Percentiles rank a stretch among this genome's conserved stretches.
These are phyloP conservation scores for Lamproptera curius DNA, from an alignment of 2,888 invertebrate genomes.

Conservation along the genomic window DNA sequence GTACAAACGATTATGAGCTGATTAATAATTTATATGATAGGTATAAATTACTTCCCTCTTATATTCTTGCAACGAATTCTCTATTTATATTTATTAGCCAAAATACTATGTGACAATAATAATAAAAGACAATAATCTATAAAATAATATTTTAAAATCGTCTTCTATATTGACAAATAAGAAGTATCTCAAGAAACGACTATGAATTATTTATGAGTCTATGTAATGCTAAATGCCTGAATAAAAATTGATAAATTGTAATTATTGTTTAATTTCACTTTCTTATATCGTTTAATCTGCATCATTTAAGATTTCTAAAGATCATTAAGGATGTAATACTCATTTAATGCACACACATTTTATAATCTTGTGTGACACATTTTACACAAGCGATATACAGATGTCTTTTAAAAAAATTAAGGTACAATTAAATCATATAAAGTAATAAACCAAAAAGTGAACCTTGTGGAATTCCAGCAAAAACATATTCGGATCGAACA, in stretches of 20 bases:
- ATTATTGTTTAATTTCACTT: background rate
- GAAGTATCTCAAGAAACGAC: slow-evolving; percentile 5
- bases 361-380: too few species aligned
- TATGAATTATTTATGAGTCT: slow-evolving; percentile 3
- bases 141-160: slow-evolving; percentile 12
- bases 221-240: slow-evolving; percentile 19
- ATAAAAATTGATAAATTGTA: slow-evolving; percentile 19
- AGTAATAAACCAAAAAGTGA: too few species aligned
- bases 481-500: too few species aligned
- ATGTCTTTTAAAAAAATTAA: too few species aligned
- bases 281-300: too few species aligned
- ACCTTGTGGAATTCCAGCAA: too few species aligned
- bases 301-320: too few species aligned
- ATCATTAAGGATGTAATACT: too few species aligned
- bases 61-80: slow-evolving; percentile 21
- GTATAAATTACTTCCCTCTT: slow-evolving; percentile 11
- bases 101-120: slow-evolving; percentile 3
- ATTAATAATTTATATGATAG: slow-evolving; percentile 7
- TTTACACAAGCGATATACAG: too few species aligned
- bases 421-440: too few species aligned
- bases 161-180: background rate
- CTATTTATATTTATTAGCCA: slow-evolving; percentile 7
- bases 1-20: slow-evolving; percentile 49
- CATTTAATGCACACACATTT: too few species aligned
- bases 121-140: slow-evolving; percentile 17